Evolutionary conservation across 30 jellyfish, hydroid and myxozoan species (phyloP), one percentile per base, ranked within the genome.

Genomic region (Rhopilema esculentum): DNA sequence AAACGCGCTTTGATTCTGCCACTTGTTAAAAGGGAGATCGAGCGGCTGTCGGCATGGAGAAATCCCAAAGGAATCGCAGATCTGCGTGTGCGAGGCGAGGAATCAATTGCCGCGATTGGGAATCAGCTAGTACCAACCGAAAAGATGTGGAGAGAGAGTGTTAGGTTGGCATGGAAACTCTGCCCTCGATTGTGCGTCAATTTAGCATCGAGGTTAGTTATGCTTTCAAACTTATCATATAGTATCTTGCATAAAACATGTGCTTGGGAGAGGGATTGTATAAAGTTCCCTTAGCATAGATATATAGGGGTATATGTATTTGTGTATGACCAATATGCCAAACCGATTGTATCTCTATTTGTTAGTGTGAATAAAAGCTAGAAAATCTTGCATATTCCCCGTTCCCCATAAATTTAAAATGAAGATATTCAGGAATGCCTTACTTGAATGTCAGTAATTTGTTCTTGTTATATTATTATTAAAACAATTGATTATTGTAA

Each of bases 61-160:
- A 92, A 96, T 71, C 99, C 99, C 16, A 95, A 91, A 62, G 92
- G 89, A 0, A 69, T 57, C 49, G 72, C 94, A 1, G 97, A 79
- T 53, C 66, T 66, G 26, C 84, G 91, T 18, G 82, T 94, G 20
- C 90, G 89, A 16, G 97, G 97, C n/a, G 98, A 94, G 76, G 98
- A 94, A 18, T 89, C 91, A 40, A 64, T 89, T 32, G 85, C 97
- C 18, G 94, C 96, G 4, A 77, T 97, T 95, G 97, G 96, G 8
- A 88, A 74, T 32, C 99, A 95, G 86, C 27, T 95, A 73, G 50
- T 91, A 19, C 77, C 91, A 89, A 90, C 97, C 0, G 99, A 95
- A 53, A 95, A 95, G 50, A 81, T 72, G 76, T 95, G 99, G 99
- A 81, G 97, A 33, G 99, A 95, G 72, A 90, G 99, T 53, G 90